Percentiles rank a stretch among this genome's conserved stretches.
Evolutionary conservation across 2,888 invertebrate species (phyloP).

Genomic region (Sphaerophoria taeniata): DNA sequence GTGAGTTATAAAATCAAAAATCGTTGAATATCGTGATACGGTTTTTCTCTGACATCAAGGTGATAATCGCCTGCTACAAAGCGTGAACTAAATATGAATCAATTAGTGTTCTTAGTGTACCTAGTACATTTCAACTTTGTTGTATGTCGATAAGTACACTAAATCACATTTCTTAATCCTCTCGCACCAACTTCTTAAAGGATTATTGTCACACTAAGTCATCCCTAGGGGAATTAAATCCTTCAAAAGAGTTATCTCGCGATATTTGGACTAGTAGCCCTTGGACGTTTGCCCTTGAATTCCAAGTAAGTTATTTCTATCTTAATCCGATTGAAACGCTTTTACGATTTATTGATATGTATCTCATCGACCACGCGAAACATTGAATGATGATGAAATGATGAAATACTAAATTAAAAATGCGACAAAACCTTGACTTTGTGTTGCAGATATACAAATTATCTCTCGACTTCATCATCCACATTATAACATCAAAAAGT

Average conservation of each 20-base stretch:
- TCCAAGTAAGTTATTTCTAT: conserved; percentile 17
- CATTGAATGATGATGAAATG: conserved; percentile 1
- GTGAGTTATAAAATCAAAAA: conserved; percentile 65
- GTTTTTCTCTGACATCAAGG: too few species aligned
- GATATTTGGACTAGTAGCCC: too few species aligned
- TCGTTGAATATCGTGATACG: conserved; percentile 60
- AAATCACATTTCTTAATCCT: too few species aligned
- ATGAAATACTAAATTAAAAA: conserved; percentile 8
- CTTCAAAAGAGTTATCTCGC: too few species aligned
- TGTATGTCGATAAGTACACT: too few species aligned
- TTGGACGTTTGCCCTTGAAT: conserved; percentile 12
- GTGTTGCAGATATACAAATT: background rate
- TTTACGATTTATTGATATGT: conserved; percentile 1
- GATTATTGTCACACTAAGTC: too few species aligned
- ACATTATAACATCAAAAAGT: background rate
- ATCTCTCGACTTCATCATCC: background rate
- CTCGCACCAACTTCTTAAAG: too few species aligned
- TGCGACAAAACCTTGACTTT: conserved; percentile 42
- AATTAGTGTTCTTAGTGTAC: too few species aligned
- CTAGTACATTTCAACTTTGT: too few species aligned
- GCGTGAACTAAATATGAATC: too few species aligned
- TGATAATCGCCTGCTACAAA: too few species aligned
- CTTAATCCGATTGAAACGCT: conserved; percentile 27
- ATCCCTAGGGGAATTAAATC: too few species aligned
- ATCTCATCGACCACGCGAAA: conserved; percentile 40